Evolutionary conservation across 2,113 vertebrate species (phyloP), one percentile per base, ranked within the genome.

Genomic region (Eubucco bourcierii): DNA sequence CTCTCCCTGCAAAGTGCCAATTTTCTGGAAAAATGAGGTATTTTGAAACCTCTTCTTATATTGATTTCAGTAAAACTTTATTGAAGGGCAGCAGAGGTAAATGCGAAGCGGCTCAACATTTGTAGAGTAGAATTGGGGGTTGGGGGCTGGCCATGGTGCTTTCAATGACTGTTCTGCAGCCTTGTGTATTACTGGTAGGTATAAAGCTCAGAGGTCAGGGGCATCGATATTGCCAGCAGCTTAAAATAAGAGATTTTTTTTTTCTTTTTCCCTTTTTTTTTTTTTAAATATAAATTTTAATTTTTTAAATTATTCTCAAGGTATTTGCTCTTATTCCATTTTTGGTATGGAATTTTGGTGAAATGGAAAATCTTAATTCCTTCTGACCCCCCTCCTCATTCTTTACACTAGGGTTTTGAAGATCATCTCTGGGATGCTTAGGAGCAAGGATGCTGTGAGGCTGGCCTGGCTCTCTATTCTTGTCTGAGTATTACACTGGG

Each of bases 271-370:
- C 53, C 50, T 39, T 6, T 1, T 24, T 24, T 8, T 23, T 44
- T 71, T 33, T 31, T 52, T n/a, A n/a, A n/a, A n/a, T n/a, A n/a
- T n/a, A n/a, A n/a, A n/a, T n/a, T n/a, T n/a, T n/a, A n/a, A n/a
- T n/a, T n/a, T 3, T 17, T 44, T 66, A 31, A 58, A 21, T 66
- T 52, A 15, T 6, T 84, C 18, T 80, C 24, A 39, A 16, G 29
- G 52, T 76, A 14, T 47, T 90, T 90, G 52, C 4, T 83, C 31
- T 41, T 77, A 21, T 58, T 90, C 74, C 24, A 13, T 56, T 87
- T 95, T 90, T 83, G 29, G 47, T 53, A 58, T 72, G 79, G 75
- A 67, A 71, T 94, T 92, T 79, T 80, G 15, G 13, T 7, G 4
- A 84, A 92, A 71, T 64, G n/a, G 56, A 77, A 87, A 83, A 74